Evolutionary conservation across 2,113 vertebrate species (phyloP).

Genomic region (Chloropsis cyanopogon): DNA sequence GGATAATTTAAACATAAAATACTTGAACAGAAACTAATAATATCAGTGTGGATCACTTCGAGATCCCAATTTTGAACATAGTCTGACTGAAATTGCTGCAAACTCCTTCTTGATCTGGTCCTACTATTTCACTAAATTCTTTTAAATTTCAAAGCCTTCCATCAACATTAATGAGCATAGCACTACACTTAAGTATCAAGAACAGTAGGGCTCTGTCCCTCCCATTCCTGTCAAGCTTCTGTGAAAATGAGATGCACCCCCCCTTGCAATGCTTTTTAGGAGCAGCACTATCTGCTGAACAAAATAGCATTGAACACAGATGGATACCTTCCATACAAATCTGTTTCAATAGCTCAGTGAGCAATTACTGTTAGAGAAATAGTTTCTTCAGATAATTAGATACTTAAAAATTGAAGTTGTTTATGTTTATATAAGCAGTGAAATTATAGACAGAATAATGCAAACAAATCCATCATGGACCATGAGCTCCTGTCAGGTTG

Average conservation of each 20-base stretch:
- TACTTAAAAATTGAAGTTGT: conserved; percentile 30
- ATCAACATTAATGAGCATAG: accelerated
- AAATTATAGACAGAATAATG: conserved; percentile 20
- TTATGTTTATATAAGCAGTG: conserved; percentile 5
- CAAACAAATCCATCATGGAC: conserved; percentile 28
- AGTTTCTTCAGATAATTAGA: conserved; percentile 18
- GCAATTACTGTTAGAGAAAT: neutral
- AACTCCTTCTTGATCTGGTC: neutral
- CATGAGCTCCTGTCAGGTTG: conserved; percentile 17
- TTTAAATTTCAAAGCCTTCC: neutral
- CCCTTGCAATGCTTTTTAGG: neutral
- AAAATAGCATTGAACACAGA: neutral
- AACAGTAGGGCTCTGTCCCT: neutral
- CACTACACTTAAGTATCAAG: neutral
- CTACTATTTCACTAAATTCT: neutral
- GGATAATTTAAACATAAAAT: neutral
- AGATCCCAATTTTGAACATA: neutral
- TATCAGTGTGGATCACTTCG: accelerated
- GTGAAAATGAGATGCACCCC: neutral
- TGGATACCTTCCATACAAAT: neutral
- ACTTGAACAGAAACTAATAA: neutral
- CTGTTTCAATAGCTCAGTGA: neutral
- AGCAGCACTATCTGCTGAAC: neutral
- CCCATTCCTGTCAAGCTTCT: neutral
- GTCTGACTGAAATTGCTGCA: neutral